A percentile compares a stretch with the other conserved stretches of the same genome.
Evolutionary conservation across 2,797 vertebrate genomes (phyloP).

Genomic region (Rallus crepitans): DNA sequence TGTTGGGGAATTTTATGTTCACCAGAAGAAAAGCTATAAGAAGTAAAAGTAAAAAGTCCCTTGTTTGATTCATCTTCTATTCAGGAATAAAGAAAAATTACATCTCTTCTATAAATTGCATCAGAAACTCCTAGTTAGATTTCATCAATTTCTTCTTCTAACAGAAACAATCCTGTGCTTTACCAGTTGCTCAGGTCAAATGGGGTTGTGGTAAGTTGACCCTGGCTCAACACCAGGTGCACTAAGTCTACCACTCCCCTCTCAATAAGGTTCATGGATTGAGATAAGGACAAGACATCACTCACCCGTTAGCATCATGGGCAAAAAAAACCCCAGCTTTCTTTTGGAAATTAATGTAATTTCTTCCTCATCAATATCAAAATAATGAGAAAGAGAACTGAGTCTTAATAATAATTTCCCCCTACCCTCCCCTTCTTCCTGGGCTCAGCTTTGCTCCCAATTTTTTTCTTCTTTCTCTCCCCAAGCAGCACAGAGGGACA

Average conservation of each 20-base stretch:
- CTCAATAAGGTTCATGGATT: not conserved
- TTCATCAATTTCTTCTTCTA: not conserved
- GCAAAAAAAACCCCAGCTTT: too few relatives aligned
- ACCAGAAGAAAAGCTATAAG: not conserved
- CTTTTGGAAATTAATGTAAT: not conserved
- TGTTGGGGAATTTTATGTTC: not conserved
- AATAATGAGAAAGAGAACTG: not conserved
- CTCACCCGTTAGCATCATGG: not conserved
- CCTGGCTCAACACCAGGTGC: not conserved
- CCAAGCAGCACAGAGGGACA: not conserved
- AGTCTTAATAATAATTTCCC: not conserved
- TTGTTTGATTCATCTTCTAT: not conserved
- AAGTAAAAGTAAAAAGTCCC: not conserved
- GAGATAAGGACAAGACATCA: not conserved
- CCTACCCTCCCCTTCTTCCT: too few relatives aligned
- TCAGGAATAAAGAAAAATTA: fast-evolving
- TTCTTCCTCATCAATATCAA: not conserved
- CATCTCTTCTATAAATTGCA: not conserved
- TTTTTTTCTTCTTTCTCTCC: not conserved
- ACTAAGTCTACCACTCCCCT: too few relatives aligned
- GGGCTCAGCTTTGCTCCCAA: not conserved
- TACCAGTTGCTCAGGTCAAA: not conserved
- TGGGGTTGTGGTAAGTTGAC: not conserved
- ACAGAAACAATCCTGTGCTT: not conserved
- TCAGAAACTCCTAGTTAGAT: not conserved